Evolutionary conservation across 2,888 invertebrate genomes (phyloP).

Genomic region (Drosophila colorata): DNA sequence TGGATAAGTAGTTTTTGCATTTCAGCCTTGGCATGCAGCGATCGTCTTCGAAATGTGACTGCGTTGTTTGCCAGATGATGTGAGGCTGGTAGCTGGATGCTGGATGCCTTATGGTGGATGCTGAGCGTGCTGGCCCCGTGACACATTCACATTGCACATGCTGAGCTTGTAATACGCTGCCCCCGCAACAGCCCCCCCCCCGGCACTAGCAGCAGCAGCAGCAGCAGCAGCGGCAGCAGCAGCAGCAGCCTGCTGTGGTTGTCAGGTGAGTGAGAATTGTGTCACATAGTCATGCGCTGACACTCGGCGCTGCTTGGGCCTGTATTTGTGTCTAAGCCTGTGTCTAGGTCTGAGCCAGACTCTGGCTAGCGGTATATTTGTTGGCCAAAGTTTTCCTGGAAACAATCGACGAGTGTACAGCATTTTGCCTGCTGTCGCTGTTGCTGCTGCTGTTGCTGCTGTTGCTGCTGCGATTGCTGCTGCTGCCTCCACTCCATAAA

Average conservation of each 20-base stretch:
- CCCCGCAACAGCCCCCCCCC: slow-evolving; percentile 42
- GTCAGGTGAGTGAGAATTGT: slow-evolving; percentile 83
- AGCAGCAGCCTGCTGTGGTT: slow-evolving; percentile 54
- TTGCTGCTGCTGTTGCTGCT: slow-evolving; percentile 33
- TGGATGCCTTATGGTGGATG: slow-evolving; percentile 34
- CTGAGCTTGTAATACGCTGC: slow-evolving; percentile 62
- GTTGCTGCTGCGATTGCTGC: slow-evolving; percentile 35
- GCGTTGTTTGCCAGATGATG: slow-evolving; percentile 13
- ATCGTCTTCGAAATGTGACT: slow-evolving; percentile 39
- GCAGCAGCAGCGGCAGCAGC: slow-evolving; percentile 30
- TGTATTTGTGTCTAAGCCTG: slow-evolving; percentile 31
- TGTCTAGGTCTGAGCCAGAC: slow-evolving; percentile 49
- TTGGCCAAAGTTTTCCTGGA: slow-evolving; percentile 70
- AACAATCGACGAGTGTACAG: slow-evolving; percentile 72
- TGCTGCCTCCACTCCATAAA: slow-evolving; percentile 82
- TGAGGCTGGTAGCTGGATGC: slow-evolving; percentile 24
- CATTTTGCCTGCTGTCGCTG: slow-evolving; percentile 56
- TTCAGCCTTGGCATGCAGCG: slow-evolving; percentile 22
- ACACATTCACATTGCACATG: slow-evolving; percentile 74
- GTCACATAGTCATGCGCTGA: slow-evolving; percentile 80
- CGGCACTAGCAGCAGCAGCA: slow-evolving; percentile 10
- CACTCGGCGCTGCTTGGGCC: slow-evolving; percentile 55
- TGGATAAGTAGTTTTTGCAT: slow-evolving; percentile 16
- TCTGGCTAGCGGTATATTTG: slow-evolving; percentile 64
- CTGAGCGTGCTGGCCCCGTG: slow-evolving; percentile 77